Base-by-base conservation (phyloP, 2,797 vertebrate genomes). In the Odontamblyopus rebecca region DNA sequence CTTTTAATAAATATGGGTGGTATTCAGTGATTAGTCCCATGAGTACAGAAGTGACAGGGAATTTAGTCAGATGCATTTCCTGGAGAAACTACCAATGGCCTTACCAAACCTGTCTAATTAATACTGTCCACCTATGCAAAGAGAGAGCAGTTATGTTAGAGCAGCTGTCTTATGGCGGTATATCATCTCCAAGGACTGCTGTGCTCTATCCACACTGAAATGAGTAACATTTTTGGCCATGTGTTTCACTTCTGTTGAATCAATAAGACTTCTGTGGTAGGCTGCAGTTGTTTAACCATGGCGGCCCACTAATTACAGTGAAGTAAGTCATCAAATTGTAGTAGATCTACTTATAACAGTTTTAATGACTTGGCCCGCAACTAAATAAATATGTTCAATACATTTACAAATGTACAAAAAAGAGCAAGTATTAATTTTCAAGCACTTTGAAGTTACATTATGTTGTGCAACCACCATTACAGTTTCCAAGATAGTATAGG, bases 41-140 rank as follows among this genome's bases (percentile, higher is more conserved):
- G 86, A 88, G 89, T 27, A 12, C 23, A 67, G 30, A 76, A 80
- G 67, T 23, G 62, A 63, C 78, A 81, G 82, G 69, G 80, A 88
- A 92, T 88, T 87, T 82, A 89, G 91, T 91, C 86, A 88, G 82
- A 86, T 69, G 79, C 73, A 65, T 90, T 93, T 89, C 91, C 75
- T 78, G 71, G 78, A 75, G 87, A 93, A 86, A 82, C 78, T 84
- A 82, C 89, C 88, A 88, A 91, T 90, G 86, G 85, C 75, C 80
- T 88, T 79, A 51, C 66, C 66, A 67, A 92, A 92, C 91, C 88
- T 81, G 80, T 90, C 90, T 92, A 94, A 94, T 93, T 93, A 92
- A 93, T 91, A 89, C 63, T 83, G 84, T 76, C 70, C 73, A 85
- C 79, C 79, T 78, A 68, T 67, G 71, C 77, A 82, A 85, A 80